Evolutionary conservation across 2,797 vertebrate species (phyloP), one percentile per base, ranked within the genome.

Genomic region (Jordanella pulchra): DNA sequence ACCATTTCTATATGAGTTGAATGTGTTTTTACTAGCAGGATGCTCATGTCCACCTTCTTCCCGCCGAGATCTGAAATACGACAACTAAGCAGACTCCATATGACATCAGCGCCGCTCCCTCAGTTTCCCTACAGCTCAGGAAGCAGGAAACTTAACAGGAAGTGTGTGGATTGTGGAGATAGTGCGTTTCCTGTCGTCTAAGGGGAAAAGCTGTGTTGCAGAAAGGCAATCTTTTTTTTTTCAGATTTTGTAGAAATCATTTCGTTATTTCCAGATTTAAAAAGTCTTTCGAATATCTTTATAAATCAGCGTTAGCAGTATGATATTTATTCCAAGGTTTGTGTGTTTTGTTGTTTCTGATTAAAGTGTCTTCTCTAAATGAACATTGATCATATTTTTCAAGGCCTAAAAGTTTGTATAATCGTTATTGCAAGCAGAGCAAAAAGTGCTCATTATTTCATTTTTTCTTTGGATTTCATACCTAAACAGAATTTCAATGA

Each of bases 81-180:
- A 21, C 58, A 5, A 71, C 71, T 65, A 23, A 35, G 66, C 72
- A 54, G 73, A 67, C 77, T 78, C 14, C 28, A 42, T 2, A 54
- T 89, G 82, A 89, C 76, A 79, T 87, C 80, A 85, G 78, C 17
- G 30, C 83, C 74, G 51, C 88, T 73, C 90, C 84, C 78, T 72
- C 55, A 45, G 32, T 71, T 79, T 72, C 75, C 67, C 58, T 45
- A 56, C 75, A 11, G 73, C 55, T 60, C 72, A 79, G 92, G 91
- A 92, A 92, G 85, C 89, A 86, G 91, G 91, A 92, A 87, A 73
- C 74, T 14, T 7, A 42, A 32, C 81, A 79, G 90, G 91, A 93
- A 91, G 89, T 89, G 90, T 88, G 83, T 92, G 90, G 58, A 89
- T 81, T 81, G 77, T 66, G 81, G 73, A 86, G 92, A 93, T 93